Evolutionary conservation across 2,797 vertebrate genomes (phyloP), one percentile per base, ranked within the genome.

Genomic region (Pteronotus mesoamericanus): DNA sequence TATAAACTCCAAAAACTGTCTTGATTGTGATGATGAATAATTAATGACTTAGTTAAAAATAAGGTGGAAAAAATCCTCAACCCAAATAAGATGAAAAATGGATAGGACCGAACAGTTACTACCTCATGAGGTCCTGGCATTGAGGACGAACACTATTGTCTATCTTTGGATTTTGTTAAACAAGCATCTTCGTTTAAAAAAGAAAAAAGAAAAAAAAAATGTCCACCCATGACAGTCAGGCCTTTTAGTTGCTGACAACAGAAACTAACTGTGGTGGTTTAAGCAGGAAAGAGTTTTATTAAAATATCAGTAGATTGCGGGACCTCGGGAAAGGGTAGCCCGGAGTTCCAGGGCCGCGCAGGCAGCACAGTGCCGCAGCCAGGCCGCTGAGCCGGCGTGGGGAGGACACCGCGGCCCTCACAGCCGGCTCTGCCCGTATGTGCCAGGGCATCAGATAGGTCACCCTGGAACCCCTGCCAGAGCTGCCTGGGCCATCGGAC

Each of bases 371-470:
- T 0, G 7, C 24, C 8, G 22, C 7, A 0, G 10, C 29, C 18
- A 48, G 42, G 53, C 24, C 11, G 29, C 44, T 3, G 34, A 34
- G 64, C 53, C 16, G 22, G 75, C 57, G 18, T 34, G 21, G 4
- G 34, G 48, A 51, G 37, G 2, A 24, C 48, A 57, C 42, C 0
- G 21, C 39, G 53, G 69, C 9, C 53, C n/a, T 16, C 0, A 0
- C 29, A 59, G 22, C 34, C 21, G 7, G 15, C 24, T 5, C 51
- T 2, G 2, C 42, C 42, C 0, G 0, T 0, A 1, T 7, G 32
- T 3, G 18, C n/a, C 9, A 0, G 0, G 2, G n/a, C 6, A 39
- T 39, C 64, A 15, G 19, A 51, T 21, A 42, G 0, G 9, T 64
- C 39, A 42, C 51, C n/a, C 10, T 12, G 11, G 74, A n/a, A 5